A percentile compares a stretch with the other conserved stretches of the same genome.
Conservation (phyloP, 2,888 invertebrate species). For the Synanthedon formicaeformis region DNA sequence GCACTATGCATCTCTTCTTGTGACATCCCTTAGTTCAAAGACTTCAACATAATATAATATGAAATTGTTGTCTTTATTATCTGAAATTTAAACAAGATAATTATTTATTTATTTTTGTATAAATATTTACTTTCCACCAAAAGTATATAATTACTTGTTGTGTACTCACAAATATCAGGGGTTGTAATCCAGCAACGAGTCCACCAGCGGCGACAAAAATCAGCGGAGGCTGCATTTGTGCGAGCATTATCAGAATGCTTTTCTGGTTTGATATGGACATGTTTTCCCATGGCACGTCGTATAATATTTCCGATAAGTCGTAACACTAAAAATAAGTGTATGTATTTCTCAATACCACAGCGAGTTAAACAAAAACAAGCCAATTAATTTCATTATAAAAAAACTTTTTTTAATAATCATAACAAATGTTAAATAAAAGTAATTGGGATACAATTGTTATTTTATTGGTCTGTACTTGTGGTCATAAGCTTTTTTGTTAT, state of each 20-base stretch:
- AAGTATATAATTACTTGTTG: too few species aligned
- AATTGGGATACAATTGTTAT: too few species aligned
- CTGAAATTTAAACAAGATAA: constrained; percentile 20
- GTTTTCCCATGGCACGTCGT: constrained; percentile 22
- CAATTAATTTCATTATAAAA: too few species aligned
- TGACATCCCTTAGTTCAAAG: constrained; percentile 8
- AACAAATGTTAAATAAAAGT: too few species aligned
- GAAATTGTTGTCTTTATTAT: constrained; percentile 26
- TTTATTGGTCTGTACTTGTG: too few species aligned
- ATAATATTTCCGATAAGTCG: constrained; percentile 20
- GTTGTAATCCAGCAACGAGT: constrained; percentile 22
- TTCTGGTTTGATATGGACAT: constrained; percentile 25
- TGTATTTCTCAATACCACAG: too few species aligned
- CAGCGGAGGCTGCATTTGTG: constrained; percentile 18
- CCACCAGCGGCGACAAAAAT: constrained; percentile 23
- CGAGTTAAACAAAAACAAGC: too few species aligned
- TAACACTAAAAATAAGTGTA: constrained; percentile 15
- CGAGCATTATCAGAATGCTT: constrained; percentile 16
- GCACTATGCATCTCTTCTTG: too few species aligned
- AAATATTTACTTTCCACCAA: too few species aligned
- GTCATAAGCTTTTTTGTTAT: too few species aligned
- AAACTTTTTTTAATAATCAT: too few species aligned
- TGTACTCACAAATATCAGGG: constrained; percentile 22
- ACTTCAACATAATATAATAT: constrained; percentile 24
- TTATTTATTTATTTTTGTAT: too few species aligned